Percentiles rank a stretch among this genome's conserved stretches.
phyloP scores from a whole-genome alignment of 2,797 vertebrate species.

The Sphenodon punctatus region DNA sequence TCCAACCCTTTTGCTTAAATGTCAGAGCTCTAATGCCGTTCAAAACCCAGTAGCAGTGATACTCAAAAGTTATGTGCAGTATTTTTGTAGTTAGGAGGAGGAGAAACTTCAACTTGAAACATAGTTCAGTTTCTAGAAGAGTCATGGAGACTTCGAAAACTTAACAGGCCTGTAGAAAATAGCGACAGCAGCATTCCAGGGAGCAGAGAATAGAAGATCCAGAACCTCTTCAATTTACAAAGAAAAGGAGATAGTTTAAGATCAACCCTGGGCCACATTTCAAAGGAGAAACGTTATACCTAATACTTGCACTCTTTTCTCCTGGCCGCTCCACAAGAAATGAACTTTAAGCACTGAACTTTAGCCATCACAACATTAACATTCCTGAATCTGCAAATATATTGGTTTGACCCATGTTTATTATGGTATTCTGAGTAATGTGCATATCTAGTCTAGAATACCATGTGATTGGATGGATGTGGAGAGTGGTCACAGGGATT shows the following conservation, averaged over 20 bases:
- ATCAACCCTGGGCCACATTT: not conserved
- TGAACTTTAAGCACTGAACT: not conserved
- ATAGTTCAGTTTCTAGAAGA: not conserved
- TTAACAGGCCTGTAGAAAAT: not conserved
- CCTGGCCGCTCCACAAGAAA: not conserved
- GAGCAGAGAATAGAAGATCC: not conserved
- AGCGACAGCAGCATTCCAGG: not conserved
- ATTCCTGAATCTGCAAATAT: not conserved
- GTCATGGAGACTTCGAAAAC: not conserved
- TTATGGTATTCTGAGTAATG: not conserved
- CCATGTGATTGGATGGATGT: not conserved
- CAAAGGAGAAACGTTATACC: not conserved
- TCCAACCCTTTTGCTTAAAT: not conserved
- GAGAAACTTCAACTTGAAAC: not conserved
- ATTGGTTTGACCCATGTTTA: not conserved
- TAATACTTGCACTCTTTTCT: not conserved
- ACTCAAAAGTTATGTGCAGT: not conserved
- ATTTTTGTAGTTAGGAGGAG: not conserved
- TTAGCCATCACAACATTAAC: not conserved
- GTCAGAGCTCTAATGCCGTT: not conserved
- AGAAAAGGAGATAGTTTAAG: not conserved
- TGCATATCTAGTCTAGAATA: not conserved
- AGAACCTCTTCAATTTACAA: not conserved
- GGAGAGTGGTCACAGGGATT: not conserved
- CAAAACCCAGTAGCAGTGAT: not conserved